Percentiles rank a stretch among this genome's conserved stretches.
Conservation (phyloP, 2,113 vertebrate genomes). For the Lepus timidus region DNA sequence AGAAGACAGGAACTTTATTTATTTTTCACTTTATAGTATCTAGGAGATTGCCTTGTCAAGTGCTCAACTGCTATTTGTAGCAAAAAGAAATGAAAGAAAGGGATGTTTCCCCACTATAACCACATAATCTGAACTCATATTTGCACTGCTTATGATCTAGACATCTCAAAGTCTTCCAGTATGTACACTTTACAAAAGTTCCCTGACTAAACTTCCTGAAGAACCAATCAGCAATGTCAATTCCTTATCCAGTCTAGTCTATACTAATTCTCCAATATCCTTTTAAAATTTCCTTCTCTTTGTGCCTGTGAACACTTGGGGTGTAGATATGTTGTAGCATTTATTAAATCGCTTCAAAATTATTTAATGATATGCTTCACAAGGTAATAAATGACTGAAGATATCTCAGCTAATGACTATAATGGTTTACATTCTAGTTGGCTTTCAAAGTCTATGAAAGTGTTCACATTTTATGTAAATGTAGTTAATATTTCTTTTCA, state of each 20-base stretch:
- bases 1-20: not conserved
- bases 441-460: not conserved
- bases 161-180: not conserved
- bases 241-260: not conserved
- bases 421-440: not conserved
- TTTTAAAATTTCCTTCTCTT: not conserved
- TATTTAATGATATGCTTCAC: not conserved
- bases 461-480: not conserved
- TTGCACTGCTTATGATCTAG: not conserved
- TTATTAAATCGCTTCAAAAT: not conserved
- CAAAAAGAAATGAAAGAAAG: not conserved
- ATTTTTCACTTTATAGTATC: not conserved
- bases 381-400: not conserved
- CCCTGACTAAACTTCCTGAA: not conserved
- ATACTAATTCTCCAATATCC: not conserved
- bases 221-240: not conserved
- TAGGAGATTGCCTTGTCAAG: not conserved
- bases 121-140: not conserved
- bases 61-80: not conserved
- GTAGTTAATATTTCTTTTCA: not conserved
- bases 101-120: not conserved
- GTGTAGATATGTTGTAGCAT: not conserved
- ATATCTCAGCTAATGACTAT: not conserved
- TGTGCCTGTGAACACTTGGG: not conserved
- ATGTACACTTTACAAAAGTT: not conserved